Base-by-base conservation (phyloP, 1,140 invertebrate genomes). In the Eumaeus atala region DNA sequence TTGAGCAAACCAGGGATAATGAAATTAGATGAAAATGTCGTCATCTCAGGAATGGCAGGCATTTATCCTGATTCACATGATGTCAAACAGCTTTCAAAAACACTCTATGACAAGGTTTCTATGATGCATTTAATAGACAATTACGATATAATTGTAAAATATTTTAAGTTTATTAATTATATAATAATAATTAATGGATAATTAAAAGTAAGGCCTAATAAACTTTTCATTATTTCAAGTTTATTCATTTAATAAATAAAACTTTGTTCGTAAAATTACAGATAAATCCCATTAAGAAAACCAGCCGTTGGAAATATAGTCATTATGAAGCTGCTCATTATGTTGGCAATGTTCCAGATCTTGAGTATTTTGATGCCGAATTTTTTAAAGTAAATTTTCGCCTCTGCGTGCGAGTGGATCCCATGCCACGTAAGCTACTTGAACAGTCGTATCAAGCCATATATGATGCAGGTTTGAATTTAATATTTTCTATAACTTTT, bases 11-110 rank as follows among this genome's bases (percentile, higher is more conserved):
- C 21, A 28, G 6, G 21, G 21, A 3, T 28, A 3, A 28, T 5
- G 14, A 34, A 9, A 8, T 36, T 17, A 2, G 62, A 48, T 0
- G 59, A 70, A 0, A 61, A 59, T 7, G 55, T 77, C 1, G 74
- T 77, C 11, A 74, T 77, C 33, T 70, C 70, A 6, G 74, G 74
- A 1, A 72, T 77, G 61, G 64, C 74, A 1, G 74, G 74, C 0
- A 33, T 72, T 1, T 75, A 54, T 47, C 74, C 72, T 0, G 35
- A 57, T 8, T 72, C 62, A 0, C 51, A 59, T 34, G 56, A 59
- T 44, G 62, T 77, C 3, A 77, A 73, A 38, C 64, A 72, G 0
- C 56, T 71, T 4, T 16, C 14, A 9, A 14, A 36, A 12, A 36
- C 37, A 1, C 11, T 51, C 9, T 51, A 51, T 36, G 17, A 51